These are phyloP conservation scores for Grapholita molesta DNA, from an alignment of 1,140 invertebrate species.

Conservation along the genomic window DNA sequence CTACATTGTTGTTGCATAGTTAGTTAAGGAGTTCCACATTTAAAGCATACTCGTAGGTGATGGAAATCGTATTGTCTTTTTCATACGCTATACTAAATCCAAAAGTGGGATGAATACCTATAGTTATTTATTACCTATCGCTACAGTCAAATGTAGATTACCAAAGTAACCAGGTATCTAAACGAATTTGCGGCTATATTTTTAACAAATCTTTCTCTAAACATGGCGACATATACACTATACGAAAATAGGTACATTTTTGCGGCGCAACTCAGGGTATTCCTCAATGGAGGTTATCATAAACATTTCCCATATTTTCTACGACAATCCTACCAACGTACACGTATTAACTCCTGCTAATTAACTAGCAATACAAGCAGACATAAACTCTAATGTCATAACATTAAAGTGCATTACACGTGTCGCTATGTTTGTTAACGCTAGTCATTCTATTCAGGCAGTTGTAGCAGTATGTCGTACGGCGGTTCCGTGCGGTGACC, in stretches of 20 bases:
- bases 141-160: too few relatives aligned
- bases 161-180: too few relatives aligned
- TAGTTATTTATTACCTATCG: too few relatives aligned
- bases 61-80: too few relatives aligned
- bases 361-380: background rate
- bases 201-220: too few relatives aligned
- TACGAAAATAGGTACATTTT: too few relatives aligned
- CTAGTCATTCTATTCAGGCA: background rate
- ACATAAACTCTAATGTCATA: background rate
- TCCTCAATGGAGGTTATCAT: background rate
- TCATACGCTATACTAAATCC: too few relatives aligned
- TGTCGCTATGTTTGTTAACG: background rate
- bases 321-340: background rate
- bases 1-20: background rate
- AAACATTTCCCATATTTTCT: background rate
- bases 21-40: background rate
- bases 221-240: too few relatives aligned
- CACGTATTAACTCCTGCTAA: background rate
- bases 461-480: slow-evolving; percentile 19
- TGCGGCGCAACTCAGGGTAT: background rate
- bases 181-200: too few relatives aligned
- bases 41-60: too few relatives aligned
- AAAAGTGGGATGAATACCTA: too few relatives aligned
- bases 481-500: slow-evolving; percentile 58
- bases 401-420: background rate